Conservation (phyloP, 2,113 vertebrate species). For the Columbina picui region DNA sequence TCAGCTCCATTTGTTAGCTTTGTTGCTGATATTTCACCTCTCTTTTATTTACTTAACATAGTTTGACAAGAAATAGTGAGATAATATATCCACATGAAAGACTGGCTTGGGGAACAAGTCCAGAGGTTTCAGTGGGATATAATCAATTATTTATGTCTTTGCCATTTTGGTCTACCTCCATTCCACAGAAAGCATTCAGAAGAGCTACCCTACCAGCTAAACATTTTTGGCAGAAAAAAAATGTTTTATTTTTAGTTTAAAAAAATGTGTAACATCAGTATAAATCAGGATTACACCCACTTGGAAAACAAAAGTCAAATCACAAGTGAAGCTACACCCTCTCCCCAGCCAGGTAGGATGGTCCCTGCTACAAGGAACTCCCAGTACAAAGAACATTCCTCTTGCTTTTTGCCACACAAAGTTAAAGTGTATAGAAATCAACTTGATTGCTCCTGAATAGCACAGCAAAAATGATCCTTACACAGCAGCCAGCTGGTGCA, state of each 20-base stretch:
- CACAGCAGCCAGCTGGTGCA: background rate
- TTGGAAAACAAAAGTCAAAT: background rate
- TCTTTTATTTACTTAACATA: slow-evolving; percentile 80
- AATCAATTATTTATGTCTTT: slow-evolving; percentile 64
- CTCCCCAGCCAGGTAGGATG: background rate
- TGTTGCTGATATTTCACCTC: slow-evolving; percentile 79
- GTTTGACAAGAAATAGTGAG: slow-evolving; percentile 80
- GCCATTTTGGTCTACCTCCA: slow-evolving; percentile 59
- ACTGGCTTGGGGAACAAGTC: slow-evolving; percentile 64
- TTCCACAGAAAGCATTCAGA: background rate
- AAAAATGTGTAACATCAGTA: background rate
- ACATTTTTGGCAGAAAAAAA: slow-evolving; percentile 18
- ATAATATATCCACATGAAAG: slow-evolving; percentile 77
- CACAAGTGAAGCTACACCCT: background rate
- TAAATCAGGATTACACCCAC: background rate
- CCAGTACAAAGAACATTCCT: background rate
- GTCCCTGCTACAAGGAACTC: background rate
- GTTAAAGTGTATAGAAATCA: background rate
- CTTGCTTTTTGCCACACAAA: background rate
- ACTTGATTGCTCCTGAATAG: background rate
- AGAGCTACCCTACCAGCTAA: background rate
- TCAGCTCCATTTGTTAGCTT: slow-evolving; percentile 75
- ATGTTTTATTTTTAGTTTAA: background rate
- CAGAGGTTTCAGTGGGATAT: slow-evolving; percentile 65
- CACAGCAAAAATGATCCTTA: background rate